phyloP scores from a whole-genome alignment of 2,888 invertebrate genomes.

The Trissolcus brochymenae region DNA sequence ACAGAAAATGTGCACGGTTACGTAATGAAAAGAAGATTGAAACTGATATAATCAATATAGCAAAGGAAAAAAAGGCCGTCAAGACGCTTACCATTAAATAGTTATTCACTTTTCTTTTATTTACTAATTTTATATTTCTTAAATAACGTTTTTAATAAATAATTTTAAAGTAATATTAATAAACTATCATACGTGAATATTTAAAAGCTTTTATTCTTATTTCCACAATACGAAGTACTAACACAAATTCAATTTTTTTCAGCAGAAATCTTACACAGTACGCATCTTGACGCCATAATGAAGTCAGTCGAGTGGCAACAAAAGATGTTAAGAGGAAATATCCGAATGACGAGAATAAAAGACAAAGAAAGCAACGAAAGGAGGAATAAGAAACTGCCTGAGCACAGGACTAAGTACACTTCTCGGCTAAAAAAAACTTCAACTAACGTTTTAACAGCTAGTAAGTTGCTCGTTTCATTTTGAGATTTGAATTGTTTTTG shows the following conservation, averaged over 20 bases:
- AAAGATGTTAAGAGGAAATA: constrained; percentile 78
- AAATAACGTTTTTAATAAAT: too few relatives aligned
- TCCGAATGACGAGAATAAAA: constrained; percentile 70
- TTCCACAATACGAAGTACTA: not conserved
- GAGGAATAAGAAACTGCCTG: constrained; percentile 73
- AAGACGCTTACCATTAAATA: too few relatives aligned
- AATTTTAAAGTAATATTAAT: too few relatives aligned
- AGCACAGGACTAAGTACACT: constrained; percentile 78
- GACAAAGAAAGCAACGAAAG: constrained; percentile 73
- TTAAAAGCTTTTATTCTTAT: too few relatives aligned
- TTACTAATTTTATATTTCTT: too few relatives aligned
- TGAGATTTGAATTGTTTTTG: too few relatives aligned
- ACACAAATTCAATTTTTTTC: constrained; percentile 22
- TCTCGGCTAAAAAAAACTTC: constrained; percentile 78
- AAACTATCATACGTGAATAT: too few relatives aligned
- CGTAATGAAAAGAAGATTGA: constrained; percentile 22
- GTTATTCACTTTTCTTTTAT: too few relatives aligned
- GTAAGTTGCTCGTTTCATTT: constrained; percentile 71
- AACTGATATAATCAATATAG: constrained; percentile 24
- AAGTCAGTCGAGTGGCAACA: constrained; percentile 90
- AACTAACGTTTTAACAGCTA: constrained; percentile 77
- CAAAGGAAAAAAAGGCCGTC: not conserved
- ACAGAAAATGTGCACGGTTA: constrained; percentile 13
- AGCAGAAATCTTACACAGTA: constrained; percentile 82
- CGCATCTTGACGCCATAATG: constrained; percentile 85